Base-by-base conservation (phyloP, 1,140 invertebrate species). In the Lineus longissimus region DNA sequence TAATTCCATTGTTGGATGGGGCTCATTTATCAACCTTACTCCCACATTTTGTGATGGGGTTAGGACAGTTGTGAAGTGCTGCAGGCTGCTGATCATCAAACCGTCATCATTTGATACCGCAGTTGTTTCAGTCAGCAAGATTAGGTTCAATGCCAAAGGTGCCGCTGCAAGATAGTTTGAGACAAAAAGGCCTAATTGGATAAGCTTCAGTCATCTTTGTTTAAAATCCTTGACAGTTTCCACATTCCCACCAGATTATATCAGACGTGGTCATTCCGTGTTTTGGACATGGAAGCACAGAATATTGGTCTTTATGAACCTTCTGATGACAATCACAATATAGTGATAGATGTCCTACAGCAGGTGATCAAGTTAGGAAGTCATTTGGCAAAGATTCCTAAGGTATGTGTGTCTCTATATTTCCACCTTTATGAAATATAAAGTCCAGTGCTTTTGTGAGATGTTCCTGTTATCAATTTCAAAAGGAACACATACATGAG, bases 351-450 rank as follows among this genome's bases (percentile, higher is more conserved):
- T 59, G 64, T 76, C 11, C 61, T 76, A 7, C 64, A 66, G 55
- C 76, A 78, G 62, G 66, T 78, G 0, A 67, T 78, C 0, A 77
- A 75, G 58, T 66, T 78, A 6, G 76, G 75, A 40, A 73, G 65
- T 43, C 70, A 72, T 40, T 27, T 78, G 0, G 57, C 70, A 15
- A 77, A 73, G 66, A 73, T 70, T 30, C 76, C 76, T 54, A 78
- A 78, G 70, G 76, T 78, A 62, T 13, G 59, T 59, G 31, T n/a
- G 27, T 33, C 19, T 25, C 27, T 60, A 40, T 7, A 45, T 40
- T 59, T 33, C 31, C n/a, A n/a, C n/a, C n/a, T n/a, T n/a, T n/a
- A n/a, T n/a, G n/a, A n/a, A n/a, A n/a, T n/a, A n/a, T n/a, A n/a
- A n/a, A n/a, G n/a, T n/a, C n/a, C n/a, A n/a, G n/a, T n/a, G n/a